Base-by-base conservation (phyloP, 1,140 invertebrate species). In the Holotrichia oblita region DNA sequence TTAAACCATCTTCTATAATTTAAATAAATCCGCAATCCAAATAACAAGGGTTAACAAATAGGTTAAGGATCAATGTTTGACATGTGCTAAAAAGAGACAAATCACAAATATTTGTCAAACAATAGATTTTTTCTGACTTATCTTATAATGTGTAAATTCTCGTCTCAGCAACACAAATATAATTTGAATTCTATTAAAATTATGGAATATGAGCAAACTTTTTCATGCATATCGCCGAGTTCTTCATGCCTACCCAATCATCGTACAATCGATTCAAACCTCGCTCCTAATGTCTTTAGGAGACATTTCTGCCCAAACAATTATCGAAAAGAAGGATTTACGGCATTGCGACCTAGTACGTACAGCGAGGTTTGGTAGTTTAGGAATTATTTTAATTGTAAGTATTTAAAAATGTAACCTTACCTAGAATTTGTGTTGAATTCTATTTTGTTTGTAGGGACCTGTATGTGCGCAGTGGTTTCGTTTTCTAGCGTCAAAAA, bases 391-490 rank as follows among this genome's bases (percentile, higher is more conserved):
- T 86, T 83, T 89, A 79, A 87, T 87, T 74, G 89, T 90, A 86
- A 88, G 88, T 88, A 81, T 55, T 17, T 34, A n/a, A 73, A 8
- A 27, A 73, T 20, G 2, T 12, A 44, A 22, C 10, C 73, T 40
- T 20, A 24, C 24, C 41, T n/a, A n/a, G n/a, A n/a, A n/a, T n/a
- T 74, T 41, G 6, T 0, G 1, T 72, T n/a, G 2, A 22, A 72
- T 72, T 40, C 0, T 85, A 80, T 87, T 86, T 84, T 85, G 82
- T 86, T 84, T 85, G 82, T 84, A 94, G 93, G 93, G 93, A 14
- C 94, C 94, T 20, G 87, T 87, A 17, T 86, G 94, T 22, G 88
- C 90, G 79, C 87, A 86, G 7, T 95, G 94, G 93, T 96, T 94
- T 85, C 88, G 89, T 73, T 81, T 91, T 55, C 84, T 96, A 48